These are phyloP conservation scores for Catamblyrhynchus diadema DNA, from an alignment of 2,797 vertebrate genomes.

Conservation along the genomic window DNA sequence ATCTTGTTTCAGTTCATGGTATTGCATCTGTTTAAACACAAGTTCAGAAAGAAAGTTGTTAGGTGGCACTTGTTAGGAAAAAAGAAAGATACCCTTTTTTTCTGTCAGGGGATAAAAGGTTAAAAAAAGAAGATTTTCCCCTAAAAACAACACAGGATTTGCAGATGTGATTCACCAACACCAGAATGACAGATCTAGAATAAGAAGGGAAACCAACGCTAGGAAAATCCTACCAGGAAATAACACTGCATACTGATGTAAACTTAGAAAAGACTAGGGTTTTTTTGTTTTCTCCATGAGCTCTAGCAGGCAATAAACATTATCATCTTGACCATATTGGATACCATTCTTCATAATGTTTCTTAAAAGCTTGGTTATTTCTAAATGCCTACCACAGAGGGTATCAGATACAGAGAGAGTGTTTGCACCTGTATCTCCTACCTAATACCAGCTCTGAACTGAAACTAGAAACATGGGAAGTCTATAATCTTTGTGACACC, in stretches of 20 bases:
- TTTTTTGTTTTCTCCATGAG: not conserved
- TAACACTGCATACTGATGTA: not conserved
- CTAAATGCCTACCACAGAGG: not conserved
- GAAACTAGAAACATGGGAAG: not conserved
- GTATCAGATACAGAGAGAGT: not conserved
- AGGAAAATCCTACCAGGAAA: slow-evolving; percentile 20
- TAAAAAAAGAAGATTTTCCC: not conserved
- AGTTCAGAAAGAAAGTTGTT: slow-evolving; percentile 74
- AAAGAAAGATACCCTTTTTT: not conserved
- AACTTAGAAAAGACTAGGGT: not conserved
- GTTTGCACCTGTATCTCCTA: not conserved
- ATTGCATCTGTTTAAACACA: slow-evolving; percentile 99
- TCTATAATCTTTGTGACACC: not conserved
- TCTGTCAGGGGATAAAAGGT: not conserved
- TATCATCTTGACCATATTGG: not conserved
- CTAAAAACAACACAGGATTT: slow-evolving; percentile 48
- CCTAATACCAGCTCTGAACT: not conserved
- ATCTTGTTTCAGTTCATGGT: slow-evolving; percentile 95
- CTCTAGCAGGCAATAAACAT: not conserved
- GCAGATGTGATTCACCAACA: slow-evolving; percentile 75
- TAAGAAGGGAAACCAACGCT: slow-evolving; percentile 27
- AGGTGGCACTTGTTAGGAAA: slow-evolving; percentile 73
- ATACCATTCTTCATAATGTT: not conserved
- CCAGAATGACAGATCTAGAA: slow-evolving; percentile 66
- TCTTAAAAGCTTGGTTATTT: not conserved